These are phyloP conservation scores for Solen grandis DNA, from an alignment of 1,140 invertebrate genomes.

Conservation along the genomic window DNA sequence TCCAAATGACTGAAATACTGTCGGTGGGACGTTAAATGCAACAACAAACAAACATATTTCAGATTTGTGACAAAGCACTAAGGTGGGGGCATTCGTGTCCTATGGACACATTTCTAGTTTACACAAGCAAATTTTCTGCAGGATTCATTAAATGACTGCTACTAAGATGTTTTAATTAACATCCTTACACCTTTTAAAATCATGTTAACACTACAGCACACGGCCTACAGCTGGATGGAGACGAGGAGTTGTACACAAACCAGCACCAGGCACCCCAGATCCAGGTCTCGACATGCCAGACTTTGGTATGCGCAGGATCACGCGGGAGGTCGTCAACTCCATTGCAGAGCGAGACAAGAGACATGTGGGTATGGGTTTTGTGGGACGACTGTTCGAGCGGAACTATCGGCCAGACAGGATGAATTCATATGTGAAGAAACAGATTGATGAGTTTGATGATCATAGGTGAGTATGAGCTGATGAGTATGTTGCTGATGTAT, in stretches of 20 bases:
- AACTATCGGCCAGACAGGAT: slow-evolving; percentile 78
- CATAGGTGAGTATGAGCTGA: slow-evolving; percentile 84
- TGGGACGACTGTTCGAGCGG: slow-evolving; percentile 89
- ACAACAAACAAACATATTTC: too few relatives aligned
- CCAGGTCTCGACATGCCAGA: slow-evolving; percentile 68
- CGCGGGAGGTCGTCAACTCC: slow-evolving; percentile 85
- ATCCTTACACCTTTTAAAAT: too few relatives aligned
- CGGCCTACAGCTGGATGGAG: slow-evolving; percentile 61
- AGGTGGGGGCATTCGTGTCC: too few relatives aligned
- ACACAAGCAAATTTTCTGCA: too few relatives aligned
- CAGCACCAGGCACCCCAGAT: slow-evolving; percentile 68
- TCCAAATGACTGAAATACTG: too few relatives aligned
- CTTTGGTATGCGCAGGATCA: slow-evolving; percentile 83
- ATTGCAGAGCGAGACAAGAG: slow-evolving; percentile 90
- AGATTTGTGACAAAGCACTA: too few relatives aligned
- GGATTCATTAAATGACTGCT: too few relatives aligned
- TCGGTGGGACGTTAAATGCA: too few relatives aligned
- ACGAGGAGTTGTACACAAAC: slow-evolving; percentile 64
- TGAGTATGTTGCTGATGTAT: too few relatives aligned
- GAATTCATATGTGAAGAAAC: slow-evolving; percentile 87
- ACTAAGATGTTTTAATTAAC: too few relatives aligned
- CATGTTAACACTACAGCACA: not conserved
- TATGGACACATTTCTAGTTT: too few relatives aligned
- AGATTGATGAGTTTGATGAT: slow-evolving; percentile 95
- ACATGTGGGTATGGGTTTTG: slow-evolving; percentile 91